Base-by-base conservation (phyloP, 2,113 vertebrate species). In the Hepsetus odoe region DNA sequence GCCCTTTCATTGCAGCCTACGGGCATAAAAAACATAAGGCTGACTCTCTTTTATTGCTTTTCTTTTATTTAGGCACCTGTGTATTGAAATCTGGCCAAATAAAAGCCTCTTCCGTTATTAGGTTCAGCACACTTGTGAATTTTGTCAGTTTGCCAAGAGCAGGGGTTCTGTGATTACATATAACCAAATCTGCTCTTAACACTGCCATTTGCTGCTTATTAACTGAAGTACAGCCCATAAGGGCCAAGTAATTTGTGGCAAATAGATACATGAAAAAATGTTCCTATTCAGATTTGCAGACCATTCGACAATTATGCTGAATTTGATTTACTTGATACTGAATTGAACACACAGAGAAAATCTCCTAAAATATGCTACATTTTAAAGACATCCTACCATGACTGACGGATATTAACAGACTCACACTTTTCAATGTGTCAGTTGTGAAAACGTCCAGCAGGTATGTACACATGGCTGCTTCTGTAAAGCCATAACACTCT, bases 361-460 rank as follows among this genome's bases (percentile, higher is more conserved):
- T 6, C 2, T 49, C 44, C 11, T 13, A 4, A 2, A n/a, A n/a
- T n/a, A n/a, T n/a, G n/a, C n/a, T n/a, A n/a, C n/a, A n/a, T 72
- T 69, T 61, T 55, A 12, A 49, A 77, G 8, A 33, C 10, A 35
- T 49, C 42, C 20, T 67, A 69, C 59, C 80, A 82, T 53, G 74
- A 83, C 73, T 84, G 86, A 86, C 76, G 81, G 77, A 85, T 82
- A 80, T 83, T 76, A 82, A 81, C 82, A 76, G 72, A 81, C 82
- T 51, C 81, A 51, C 83, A 58, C 35, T 53, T 85, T 83, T 86
- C 73, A 28, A 42, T 30, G 18, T 73, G 69, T 69, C 72, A 68
- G 76, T 67, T 81, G 86, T 84, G 81, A 90, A 89, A 89, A 87
- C 83, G 81, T 85, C 83, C 76, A 72, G 84, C 80, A 80, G 77